Base-by-base conservation (phyloP, 1,140 invertebrate genomes). In the Physella acuta region DNA sequence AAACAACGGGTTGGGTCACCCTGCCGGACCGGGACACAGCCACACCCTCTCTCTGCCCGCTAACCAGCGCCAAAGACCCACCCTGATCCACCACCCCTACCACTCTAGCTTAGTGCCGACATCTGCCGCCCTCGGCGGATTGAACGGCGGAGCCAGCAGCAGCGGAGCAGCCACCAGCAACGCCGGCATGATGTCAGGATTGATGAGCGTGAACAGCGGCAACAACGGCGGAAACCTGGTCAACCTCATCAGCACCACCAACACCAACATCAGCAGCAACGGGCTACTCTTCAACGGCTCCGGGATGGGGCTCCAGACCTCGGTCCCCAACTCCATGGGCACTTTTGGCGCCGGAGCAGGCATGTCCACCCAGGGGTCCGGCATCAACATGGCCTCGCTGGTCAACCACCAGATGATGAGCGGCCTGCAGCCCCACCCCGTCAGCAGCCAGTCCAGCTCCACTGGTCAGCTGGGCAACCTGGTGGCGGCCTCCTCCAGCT, bases 21-120 rank as follows among this genome's bases (percentile, higher is more conserved):
- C 58, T 17, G 49, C 55, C 39, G 58, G 49, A 52, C 62, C 66
- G 14, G 49, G 66, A n/a, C 72, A 73, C 63, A 60, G 55, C 62
- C 62, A 68, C 59, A 62, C 59, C 26, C 39, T 69, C 11, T 60
- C 67, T 37, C 33, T 69, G 24, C 61, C 52, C 31, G 31, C 65
- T 30, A 68, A 49, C 31, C 66, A 68, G 24, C 65, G 55, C 20
- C 65, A 58, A 53, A 36, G 65, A 17, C 65, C 65, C 14, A 44
- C 53, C 5, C 28, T 68, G 3, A 31, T 39, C 36, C 65, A 68
- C 55, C 65, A 68, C 36, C 53, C 65, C 24, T 68, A 68, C 65
- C 65, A 68, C 36, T 68, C 65, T n/a, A 58, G 53, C 26, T 30
- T 68, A 3, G 65, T 68, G 20, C 65, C 65, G 20, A 68, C 65